Evolutionary conservation across 1,140 invertebrate species (phyloP), one percentile per base, ranked within the genome.

Genomic region (Grapholita molesta): DNA sequence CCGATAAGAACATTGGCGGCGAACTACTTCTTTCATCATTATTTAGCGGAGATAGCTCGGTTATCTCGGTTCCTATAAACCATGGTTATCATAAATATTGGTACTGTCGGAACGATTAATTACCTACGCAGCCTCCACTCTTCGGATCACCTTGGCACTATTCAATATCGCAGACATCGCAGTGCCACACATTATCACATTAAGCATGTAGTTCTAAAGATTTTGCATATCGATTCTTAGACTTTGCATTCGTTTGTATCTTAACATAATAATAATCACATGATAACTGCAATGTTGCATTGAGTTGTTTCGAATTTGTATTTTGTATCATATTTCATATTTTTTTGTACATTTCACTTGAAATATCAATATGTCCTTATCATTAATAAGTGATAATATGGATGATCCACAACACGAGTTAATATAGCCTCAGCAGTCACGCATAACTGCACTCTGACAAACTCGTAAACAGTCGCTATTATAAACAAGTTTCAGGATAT

Each of bases 311-410:
- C n/a, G n/a, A n/a, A n/a, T n/a, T n/a, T n/a, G n/a, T n/a, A n/a
- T n/a, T n/a, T n/a, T n/a, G n/a, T n/a, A n/a, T n/a, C n/a, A n/a
- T n/a, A 3, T 30, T 30, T 30, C 3, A 30, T 30, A 3, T 30
- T 30, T 30, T 30, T 30, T 30, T 30, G 28, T 30, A 30, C 28
- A 30, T 3, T 3, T 3, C 28, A n/a, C n/a, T n/a, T n/a, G n/a
- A n/a, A n/a, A n/a, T n/a, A 21, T 25, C 12, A 61, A 28, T n/a
- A 25, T 30, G n/a, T 75, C 48, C 66, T 68, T 68, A 64, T 65
- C 33, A 65, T 67, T 71, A 76, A 76, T 76, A 68, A 70, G 38
- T 21, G 69, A 68, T 71, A 76, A 76, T 73, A 67, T 15, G 21
- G 52, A 71, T 33, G 32, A 67, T 68, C 69, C 53, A 75, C 57